Evolutionary conservation across 1,140 invertebrate genomes (phyloP).

Genomic region (Magallana gigas): DNA sequence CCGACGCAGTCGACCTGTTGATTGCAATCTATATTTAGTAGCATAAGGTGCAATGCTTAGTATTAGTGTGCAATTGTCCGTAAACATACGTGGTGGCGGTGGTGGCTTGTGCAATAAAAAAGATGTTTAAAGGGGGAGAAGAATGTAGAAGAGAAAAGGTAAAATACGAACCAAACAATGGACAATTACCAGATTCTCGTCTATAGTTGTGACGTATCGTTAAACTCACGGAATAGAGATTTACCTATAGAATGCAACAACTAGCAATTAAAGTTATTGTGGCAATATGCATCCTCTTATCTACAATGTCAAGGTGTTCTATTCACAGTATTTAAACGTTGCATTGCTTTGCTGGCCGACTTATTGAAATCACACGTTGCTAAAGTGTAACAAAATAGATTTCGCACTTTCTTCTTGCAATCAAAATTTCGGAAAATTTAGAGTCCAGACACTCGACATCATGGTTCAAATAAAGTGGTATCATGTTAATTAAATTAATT

Average conservation of each 20-base stretch:
- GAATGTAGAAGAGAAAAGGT: not conserved
- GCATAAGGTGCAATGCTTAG: not conserved
- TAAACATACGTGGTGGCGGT: not conserved
- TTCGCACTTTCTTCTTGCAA: too few species aligned
- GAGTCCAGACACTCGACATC: too few species aligned
- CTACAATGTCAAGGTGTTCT: too few species aligned
- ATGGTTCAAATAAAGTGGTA: too few species aligned
- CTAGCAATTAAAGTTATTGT: not conserved
- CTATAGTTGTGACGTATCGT: not conserved
- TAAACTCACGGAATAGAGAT: not conserved
- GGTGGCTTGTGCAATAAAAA: not conserved
- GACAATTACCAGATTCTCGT: not conserved
- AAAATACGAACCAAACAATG: not conserved
- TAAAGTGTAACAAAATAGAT: too few species aligned
- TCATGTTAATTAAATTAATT: too few species aligned
- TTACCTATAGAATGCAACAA: not conserved
- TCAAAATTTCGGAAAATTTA: too few species aligned
- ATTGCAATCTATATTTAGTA: slow-evolving; percentile 27
- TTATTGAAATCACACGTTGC: too few species aligned
- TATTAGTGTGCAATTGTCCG: slow-evolving; percentile 33
- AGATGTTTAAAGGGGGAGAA: not conserved
- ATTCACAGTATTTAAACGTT: too few species aligned
- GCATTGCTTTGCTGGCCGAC: too few species aligned
- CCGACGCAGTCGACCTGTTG: slow-evolving; percentile 1
- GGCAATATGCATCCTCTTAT: too few species aligned